Percentiles rank a stretch among this genome's conserved stretches.
phyloP scores from a whole-genome alignment of 2,113 vertebrate species.

The Machaerirhynchus nigripectus region DNA sequence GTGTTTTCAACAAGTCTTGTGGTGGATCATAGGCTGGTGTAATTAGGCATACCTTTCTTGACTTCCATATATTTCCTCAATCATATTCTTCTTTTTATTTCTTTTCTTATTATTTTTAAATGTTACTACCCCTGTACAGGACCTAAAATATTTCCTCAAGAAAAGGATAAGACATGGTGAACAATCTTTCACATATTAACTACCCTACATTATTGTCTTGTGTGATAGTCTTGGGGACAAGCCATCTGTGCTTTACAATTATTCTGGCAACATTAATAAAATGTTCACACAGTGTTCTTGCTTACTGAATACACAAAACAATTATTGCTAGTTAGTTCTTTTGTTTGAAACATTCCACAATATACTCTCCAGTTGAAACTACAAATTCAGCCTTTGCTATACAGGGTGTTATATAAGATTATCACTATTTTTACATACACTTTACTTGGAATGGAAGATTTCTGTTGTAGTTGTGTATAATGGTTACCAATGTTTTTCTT shows the following conservation, averaged over 20 bases:
- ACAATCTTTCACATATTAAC: not conserved
- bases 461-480: not conserved
- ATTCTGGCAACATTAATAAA: conserved; percentile 6
- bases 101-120: not conserved
- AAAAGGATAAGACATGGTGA: not conserved
- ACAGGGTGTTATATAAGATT: not conserved
- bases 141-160: not conserved
- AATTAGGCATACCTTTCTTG: not conserved
- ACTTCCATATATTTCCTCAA: not conserved
- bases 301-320: not conserved
- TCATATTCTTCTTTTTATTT: not conserved
- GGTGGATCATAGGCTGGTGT: not conserved
- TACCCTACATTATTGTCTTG: not conserved
- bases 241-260: conserved; percentile 4
- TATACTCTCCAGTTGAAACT: not conserved
- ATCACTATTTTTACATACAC: not conserved
- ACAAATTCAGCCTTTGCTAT: not conserved
- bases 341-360: not conserved
- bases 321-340: not conserved
- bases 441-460: not conserved
- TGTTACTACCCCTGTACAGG: not conserved
- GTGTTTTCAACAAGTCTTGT: not conserved
- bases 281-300: not conserved
- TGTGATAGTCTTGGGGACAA: not conserved
- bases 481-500: not conserved